A percentile compares a stretch with the other conserved stretches of the same genome.
Conservation (phyloP, 2,797 vertebrate genomes). For the Phalloptychus januarius region DNA sequence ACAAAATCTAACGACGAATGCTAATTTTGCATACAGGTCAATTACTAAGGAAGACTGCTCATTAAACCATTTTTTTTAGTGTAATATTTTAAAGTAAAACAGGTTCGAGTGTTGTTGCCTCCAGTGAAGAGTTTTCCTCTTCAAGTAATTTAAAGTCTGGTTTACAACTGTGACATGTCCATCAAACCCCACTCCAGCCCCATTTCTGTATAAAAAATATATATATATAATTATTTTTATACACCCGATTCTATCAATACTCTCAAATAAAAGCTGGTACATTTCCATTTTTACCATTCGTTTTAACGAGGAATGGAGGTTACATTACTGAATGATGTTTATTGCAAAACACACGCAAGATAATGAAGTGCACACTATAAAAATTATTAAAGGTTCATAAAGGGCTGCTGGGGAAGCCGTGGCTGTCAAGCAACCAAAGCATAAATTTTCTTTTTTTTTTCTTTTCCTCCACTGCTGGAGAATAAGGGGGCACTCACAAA, state of each 20-base stretch:
- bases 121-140: constrained; percentile 57
- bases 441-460: constrained; percentile 37
- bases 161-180: constrained; percentile 31
- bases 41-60: constrained; percentile 12
- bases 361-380: constrained; percentile 71
- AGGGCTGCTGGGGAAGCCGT: constrained; percentile 57
- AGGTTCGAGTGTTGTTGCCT: constrained; percentile 50
- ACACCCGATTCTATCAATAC: constrained; percentile 46
- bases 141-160: constrained; percentile 53
- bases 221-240: constrained; percentile 80
- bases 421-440: constrained; percentile 50
- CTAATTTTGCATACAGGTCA: neutral
- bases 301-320: constrained; percentile 37
- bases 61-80: constrained; percentile 20
- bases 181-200: constrained; percentile 30
- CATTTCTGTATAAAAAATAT: constrained; percentile 49
- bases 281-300: constrained; percentile 41
- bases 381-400: constrained; percentile 66
- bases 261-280: constrained; percentile 46
- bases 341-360: constrained; percentile 60
- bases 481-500: constrained; percentile 52
- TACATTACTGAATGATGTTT: constrained; percentile 65
- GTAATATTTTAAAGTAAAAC: constrained; percentile 46
- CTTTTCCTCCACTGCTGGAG: constrained; percentile 13
- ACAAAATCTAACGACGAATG: neutral